A percentile compares a stretch with the other conserved stretches of the same genome.
Evolutionary conservation across 2,797 vertebrate species (phyloP).

Genomic region (Cynodonichthys magdalenae): DNA sequence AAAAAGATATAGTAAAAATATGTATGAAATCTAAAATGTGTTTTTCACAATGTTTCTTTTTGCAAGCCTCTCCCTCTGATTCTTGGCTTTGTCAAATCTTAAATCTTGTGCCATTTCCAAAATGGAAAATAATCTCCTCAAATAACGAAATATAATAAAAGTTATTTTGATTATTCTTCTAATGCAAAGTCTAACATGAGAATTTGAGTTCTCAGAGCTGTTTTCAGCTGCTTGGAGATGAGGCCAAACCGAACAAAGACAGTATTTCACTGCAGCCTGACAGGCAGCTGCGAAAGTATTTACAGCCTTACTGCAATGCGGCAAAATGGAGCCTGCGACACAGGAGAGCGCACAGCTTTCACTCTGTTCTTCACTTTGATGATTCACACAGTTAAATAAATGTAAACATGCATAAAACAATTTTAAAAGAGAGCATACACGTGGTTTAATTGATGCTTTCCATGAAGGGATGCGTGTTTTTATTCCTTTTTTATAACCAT

Average conservation of each 20-base stretch:
- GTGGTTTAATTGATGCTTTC: constrained; percentile 6
- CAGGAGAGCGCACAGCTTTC: constrained; percentile 50
- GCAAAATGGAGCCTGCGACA: constrained; percentile 80
- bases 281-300: constrained; percentile 99
- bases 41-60: too few relatives aligned
- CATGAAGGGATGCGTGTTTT: neutral
- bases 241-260: constrained; percentile 92
- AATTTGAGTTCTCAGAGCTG: constrained; percentile 66
- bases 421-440: constrained; percentile 20
- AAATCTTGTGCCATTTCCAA: neutral
- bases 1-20: too few relatives aligned
- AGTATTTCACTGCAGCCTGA: constrained; percentile 96
- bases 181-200: constrained; percentile 28
- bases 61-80: too few relatives aligned
- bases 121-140: neutral
- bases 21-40: too few relatives aligned
- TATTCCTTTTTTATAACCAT: too few relatives aligned
- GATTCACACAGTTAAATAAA: neutral
- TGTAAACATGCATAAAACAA: neutral
- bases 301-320: constrained; percentile 98
- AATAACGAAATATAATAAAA: neutral
- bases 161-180: constrained; percentile 15
- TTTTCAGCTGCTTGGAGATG: constrained; percentile 81
- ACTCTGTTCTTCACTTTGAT: neutral
- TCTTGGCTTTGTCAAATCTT: too few relatives aligned